phyloP scores from a whole-genome alignment of 2,888 invertebrate genomes.

The Oscheius onirici region DNA sequence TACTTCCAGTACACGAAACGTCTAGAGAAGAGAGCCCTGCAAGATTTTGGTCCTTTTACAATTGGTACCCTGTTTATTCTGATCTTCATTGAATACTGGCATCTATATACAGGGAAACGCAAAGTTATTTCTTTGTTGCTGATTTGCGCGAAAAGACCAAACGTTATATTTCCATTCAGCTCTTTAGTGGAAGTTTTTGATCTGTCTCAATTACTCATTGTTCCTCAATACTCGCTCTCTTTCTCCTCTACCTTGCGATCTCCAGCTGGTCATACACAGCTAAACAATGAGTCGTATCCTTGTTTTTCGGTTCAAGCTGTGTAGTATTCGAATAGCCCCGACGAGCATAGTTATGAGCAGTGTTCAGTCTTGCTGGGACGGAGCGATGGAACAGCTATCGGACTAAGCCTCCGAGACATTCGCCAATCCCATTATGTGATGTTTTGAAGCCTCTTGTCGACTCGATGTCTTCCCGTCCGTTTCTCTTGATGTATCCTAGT shows the following conservation, averaged over 20 bases:
- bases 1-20: too few relatives aligned
- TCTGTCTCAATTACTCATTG: too few relatives aligned
- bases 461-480: not conserved
- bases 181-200: too few relatives aligned
- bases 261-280: slow-evolving; percentile 22
- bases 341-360: not conserved
- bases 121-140: too few relatives aligned
- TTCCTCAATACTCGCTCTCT: too few relatives aligned
- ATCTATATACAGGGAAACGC: too few relatives aligned
- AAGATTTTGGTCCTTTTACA: too few relatives aligned
- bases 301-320: slow-evolving; percentile 11
- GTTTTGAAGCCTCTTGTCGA: not conserved
- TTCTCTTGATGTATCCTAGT: not conserved
- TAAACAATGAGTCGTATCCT: not conserved
- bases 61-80: too few relatives aligned
- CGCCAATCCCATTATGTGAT: not conserved
- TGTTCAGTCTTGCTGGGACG: not conserved
- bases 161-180: too few relatives aligned
- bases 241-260: not conserved
- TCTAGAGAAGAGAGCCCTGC: too few relatives aligned
- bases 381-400: not conserved
- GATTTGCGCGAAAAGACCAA: too few relatives aligned
- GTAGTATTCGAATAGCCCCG: not conserved
- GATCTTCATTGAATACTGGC: too few relatives aligned
- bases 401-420: not conserved